Base-by-base conservation (phyloP, 2,797 vertebrate genomes). In the Mormyrus hasselquistii region DNA sequence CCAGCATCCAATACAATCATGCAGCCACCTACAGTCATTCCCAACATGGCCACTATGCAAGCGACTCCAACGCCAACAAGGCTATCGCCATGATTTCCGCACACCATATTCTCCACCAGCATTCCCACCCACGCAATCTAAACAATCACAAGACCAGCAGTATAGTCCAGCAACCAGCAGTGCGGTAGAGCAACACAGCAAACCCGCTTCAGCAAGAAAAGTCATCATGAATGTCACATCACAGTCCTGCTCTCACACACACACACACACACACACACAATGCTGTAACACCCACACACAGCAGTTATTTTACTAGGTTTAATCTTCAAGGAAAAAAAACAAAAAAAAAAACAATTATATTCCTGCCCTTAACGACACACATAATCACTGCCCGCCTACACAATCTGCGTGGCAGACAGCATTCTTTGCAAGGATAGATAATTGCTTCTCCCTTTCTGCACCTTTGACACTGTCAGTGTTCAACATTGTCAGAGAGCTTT, bases 291-390 rank as follows among this genome's bases (percentile, higher is more conserved):
- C 82, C 83, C 41, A 22, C 55, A 50, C 59, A n/a, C 47, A 41
- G 25, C 12, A 73, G 73, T 16, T 57, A 19, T 22, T 69, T 57
- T 62, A n/a, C 34, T 19, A 53, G 69, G 65, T 59, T 82, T 49
- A 87, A 82, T 50, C 76, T 62, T 47, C 8, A 22, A 57, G 55
- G 34, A 59, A 41, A 29, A 29, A 29, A 29, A 29, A 29, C 0
- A 89, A 87, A 41, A 89, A 86, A 52, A 89, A 88, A 89, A 88
- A 41, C 86, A 89, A 87, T 84, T 89, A 87, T 76, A 89, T 83
- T 89, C n/a, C 50, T 69, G 49, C 84, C 53, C 73, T 10, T 62
- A 87, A 89, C 25, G 38, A 88, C 53, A 82, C 14, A 57, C 65
- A 89, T 83, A 89, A 89, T 88, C 86, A 83, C 65, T n/a, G 50